phyloP scores from a whole-genome alignment of 2,113 vertebrate species.

The Hippolais icterina region DNA sequence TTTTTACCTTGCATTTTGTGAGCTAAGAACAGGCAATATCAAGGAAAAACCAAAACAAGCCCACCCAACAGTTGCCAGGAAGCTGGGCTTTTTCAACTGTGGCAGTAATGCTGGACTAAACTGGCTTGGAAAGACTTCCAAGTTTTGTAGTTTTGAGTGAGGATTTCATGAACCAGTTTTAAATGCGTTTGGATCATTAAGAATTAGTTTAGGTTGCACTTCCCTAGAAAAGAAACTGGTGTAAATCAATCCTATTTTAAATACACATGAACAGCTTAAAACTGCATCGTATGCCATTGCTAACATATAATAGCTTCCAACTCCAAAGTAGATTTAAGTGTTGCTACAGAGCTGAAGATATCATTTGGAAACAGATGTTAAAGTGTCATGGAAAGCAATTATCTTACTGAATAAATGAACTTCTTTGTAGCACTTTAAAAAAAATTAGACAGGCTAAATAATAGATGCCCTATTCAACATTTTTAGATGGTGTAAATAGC shows the following conservation, averaged over 20 bases:
- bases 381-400: constrained; percentile 54
- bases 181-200: constrained; percentile 59
- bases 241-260: constrained; percentile 65
- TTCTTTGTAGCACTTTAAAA: neutral
- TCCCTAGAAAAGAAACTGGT: constrained; percentile 32
- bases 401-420: constrained; percentile 9
- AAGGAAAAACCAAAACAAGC: neutral
- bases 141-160: neutral
- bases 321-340: constrained; percentile 62
- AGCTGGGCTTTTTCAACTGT: neutral
- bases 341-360: constrained; percentile 41
- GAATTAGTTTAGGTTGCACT: constrained; percentile 61
- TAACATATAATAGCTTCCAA: constrained; percentile 45
- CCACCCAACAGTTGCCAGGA: neutral
- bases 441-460: constrained; percentile 12
- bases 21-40: neutral
- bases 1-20: neutral
- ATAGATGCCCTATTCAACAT: neutral
- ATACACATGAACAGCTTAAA: constrained; percentile 51
- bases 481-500: constrained; percentile 10
- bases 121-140: neutral
- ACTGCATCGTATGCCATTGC: constrained; percentile 2
- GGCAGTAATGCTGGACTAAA: constrained; percentile 3
- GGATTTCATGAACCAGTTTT: constrained; percentile 45
- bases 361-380: constrained; percentile 61